A percentile compares a stretch with the other conserved stretches of the same genome.
Evolutionary conservation across 1,140 invertebrate species (phyloP).

Genomic region (Hypsibius dujardini): DNA sequence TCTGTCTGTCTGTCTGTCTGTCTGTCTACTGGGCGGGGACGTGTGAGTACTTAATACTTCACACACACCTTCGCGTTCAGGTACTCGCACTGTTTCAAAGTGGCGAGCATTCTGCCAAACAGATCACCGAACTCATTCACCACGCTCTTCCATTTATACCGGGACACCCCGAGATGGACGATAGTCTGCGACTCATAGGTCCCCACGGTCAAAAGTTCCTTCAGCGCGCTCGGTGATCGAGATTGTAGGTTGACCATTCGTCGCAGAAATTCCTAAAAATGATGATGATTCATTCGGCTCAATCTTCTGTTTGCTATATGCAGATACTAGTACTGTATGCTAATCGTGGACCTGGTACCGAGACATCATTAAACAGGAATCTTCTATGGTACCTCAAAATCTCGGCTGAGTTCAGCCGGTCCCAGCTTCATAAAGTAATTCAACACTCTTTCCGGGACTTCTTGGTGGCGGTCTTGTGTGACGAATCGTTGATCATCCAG

Average conservation of each 20-base stretch:
- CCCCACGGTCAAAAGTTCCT: background rate
- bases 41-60: background rate
- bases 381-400: background rate
- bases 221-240: background rate
- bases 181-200: background rate
- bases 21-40: too few relatives aligned
- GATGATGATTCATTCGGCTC: background rate
- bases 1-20: too few relatives aligned
- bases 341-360: too few relatives aligned
- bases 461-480: background rate
- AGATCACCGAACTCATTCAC: background rate
- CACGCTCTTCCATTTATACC: conserved; percentile 13
- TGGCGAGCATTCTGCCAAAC: background rate
- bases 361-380: background rate
- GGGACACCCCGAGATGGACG: background rate
- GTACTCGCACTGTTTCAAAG: background rate
- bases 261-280: conserved; percentile 7
- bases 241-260: conserved; percentile 8
- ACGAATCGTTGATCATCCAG: conserved; percentile 12
- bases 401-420: background rate
- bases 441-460: background rate
- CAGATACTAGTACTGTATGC: too few relatives aligned
- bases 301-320: background rate
- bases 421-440: background rate
- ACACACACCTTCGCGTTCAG: background rate